Base-by-base conservation (phyloP, 2,888 invertebrate genomes). In the Netelia virgata region DNA sequence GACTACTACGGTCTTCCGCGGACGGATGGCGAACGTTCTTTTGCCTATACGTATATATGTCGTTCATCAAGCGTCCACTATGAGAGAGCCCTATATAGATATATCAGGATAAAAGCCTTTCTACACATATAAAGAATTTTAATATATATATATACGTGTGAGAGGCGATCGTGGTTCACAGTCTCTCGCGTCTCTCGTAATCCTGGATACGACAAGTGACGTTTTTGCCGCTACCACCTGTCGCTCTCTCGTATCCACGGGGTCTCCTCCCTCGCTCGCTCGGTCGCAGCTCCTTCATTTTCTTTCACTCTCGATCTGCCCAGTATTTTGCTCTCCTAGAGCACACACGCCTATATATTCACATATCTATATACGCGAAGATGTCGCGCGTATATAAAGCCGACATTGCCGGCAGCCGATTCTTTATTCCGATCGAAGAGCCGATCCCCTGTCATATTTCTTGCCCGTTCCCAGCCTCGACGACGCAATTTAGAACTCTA, bases 361-460 rank as follows among this genome's bases (percentile, higher is more conserved):
- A 23, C 53, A 36, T 64, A 18, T 47, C 9, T 11, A 16, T 70
- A 41, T 47, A 68, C 57, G 47, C 41, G 66, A 20, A 53, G 18
- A 43, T 69, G 50, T 14, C 11, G 14, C 75, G 20, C 64, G 53
- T 70, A 53, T 50, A 59, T 70, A 53, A 68, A 16, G 63, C 47
- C 72, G 76, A 16, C 50, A 47, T 66, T 69, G 84, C 83, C 83
- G 80, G 80, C 83, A 80, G 76, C 76, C 88, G 88, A 90, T 90
- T 89, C 89, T 90, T 90, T 90, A 91, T 90, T 89, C 88, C 89
- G 90, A 91, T 90, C 90, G 86, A 88, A 87, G 86, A 72, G 6
- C 86, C 88, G 88, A 89, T 89, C 89, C 88, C 86, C 90, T 90
- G 90, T 91, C 90, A 90, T 91, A 91, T 91, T 91, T 91, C 91